phyloP scores from a whole-genome alignment of 53 echinoderm and acorn worm genomes.

The Paelopatides confundens region DNA sequence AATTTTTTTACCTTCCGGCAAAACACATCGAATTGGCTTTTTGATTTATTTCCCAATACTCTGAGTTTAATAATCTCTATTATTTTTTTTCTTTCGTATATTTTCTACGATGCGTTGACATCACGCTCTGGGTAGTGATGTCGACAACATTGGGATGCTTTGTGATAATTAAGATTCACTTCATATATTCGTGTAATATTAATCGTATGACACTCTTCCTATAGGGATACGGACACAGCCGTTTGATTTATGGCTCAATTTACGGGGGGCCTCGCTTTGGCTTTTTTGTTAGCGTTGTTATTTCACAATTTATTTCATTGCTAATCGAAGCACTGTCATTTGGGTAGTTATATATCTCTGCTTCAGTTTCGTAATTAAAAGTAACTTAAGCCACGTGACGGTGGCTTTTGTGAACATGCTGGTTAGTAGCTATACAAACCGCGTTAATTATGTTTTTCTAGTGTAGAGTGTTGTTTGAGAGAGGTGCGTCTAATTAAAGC shows the following conservation, averaged over 20 bases:
- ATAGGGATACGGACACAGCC: background rate
- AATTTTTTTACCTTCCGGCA: slow-evolving; percentile 9
- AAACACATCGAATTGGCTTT: slow-evolving; percentile 27
- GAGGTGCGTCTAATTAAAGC: slow-evolving; percentile 34
- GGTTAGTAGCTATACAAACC: background rate
- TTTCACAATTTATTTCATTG: background rate
- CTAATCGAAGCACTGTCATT: slow-evolving; percentile 26
- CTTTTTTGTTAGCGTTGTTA: background rate
- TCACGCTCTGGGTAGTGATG: slow-evolving; percentile 19
- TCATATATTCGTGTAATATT: slow-evolving; percentile 15
- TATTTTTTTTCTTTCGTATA: background rate
- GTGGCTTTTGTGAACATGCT: slow-evolving; percentile 21
- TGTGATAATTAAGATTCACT: background rate
- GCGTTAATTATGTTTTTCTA: slow-evolving; percentile 31
- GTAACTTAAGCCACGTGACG: slow-evolving; percentile 24
- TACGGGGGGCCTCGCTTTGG: slow-evolving; percentile 16
- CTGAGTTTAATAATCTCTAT: background rate
- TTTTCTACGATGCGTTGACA: background rate
- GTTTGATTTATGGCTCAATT: slow-evolving; percentile 17
- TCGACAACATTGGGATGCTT: slow-evolving; percentile 26
- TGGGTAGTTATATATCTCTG: background rate
- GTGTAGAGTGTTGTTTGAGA: background rate
- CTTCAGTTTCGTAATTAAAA: slow-evolving; percentile 14
- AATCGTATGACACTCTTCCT: slow-evolving; percentile 7
- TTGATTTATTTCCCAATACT: slow-evolving; percentile 27